A percentile compares a stretch with the other conserved stretches of the same genome.
phyloP scores from a whole-genome alignment of 2,113 vertebrate genomes.

The Ovis aries region DNA sequence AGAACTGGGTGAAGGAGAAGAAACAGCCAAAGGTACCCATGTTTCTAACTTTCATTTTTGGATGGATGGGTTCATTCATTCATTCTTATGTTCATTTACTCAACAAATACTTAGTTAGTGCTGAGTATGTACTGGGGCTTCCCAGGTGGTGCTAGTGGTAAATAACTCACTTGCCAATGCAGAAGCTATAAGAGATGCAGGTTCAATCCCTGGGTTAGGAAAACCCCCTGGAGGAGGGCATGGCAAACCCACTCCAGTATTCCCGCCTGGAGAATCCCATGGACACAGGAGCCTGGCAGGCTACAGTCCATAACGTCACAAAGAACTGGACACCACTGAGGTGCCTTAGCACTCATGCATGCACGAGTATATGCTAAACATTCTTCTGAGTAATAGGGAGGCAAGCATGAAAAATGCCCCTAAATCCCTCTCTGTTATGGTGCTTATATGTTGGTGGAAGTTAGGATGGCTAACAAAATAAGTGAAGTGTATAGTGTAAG shows the following conservation, averaged over 20 bases:
- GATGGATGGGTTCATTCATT: not conserved
- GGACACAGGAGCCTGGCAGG: not conserved
- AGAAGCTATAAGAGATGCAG: not conserved
- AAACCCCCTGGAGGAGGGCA: not conserved
- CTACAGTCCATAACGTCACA: not conserved
- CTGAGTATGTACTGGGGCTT: not conserved
- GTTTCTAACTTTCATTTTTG: slow-evolving; percentile 17
- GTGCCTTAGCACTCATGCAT: not conserved
- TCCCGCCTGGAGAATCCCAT: not conserved
- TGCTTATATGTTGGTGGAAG: not conserved
- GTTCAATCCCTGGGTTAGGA: not conserved
- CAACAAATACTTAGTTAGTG: not conserved
- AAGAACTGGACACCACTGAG: not conserved
- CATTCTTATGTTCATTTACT: not conserved
- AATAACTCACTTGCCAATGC: not conserved
- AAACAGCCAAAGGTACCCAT: not conserved
- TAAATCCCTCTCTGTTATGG: not conserved
- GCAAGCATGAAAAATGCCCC: not conserved
- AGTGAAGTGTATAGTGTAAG: not conserved
- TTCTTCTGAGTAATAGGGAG: not conserved
- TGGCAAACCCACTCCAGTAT: not conserved
- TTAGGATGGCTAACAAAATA: not conserved
- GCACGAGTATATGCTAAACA: not conserved
- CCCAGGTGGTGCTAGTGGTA: not conserved
- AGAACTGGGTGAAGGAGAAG: not conserved